These are phyloP conservation scores for Poeciliopsis prolifica DNA, from an alignment of 2,113 vertebrate genomes.

Conservation along the genomic window DNA sequence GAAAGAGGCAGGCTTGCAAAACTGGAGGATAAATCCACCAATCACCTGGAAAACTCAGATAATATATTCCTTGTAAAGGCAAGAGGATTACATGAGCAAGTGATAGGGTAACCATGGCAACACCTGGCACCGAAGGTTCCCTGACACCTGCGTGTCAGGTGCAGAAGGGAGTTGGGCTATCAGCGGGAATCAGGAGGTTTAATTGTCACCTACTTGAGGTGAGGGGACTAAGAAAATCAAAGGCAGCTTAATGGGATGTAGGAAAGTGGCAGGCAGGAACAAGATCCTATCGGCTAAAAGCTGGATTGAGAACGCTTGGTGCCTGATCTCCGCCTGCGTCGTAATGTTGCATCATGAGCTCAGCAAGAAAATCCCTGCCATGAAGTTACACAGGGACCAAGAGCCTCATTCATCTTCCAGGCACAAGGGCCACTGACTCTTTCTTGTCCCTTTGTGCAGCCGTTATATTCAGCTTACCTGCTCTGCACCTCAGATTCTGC, in stretches of 20 bases:
- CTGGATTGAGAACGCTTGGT: constrained; percentile 28
- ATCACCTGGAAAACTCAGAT: constrained; percentile 4
- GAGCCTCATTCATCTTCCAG: background rate
- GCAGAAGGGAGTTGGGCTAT: constrained; percentile 16
- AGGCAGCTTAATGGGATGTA: constrained; percentile 31
- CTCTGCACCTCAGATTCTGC: background rate
- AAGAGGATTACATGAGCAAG: constrained; percentile 3
- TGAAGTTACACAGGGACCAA: constrained; percentile 7
- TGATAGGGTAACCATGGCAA: constrained; percentile 27
- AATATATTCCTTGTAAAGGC: background rate
- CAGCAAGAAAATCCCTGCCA: constrained; percentile 1
- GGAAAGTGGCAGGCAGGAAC: constrained; percentile 6
- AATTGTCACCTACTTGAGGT: constrained; percentile 40
- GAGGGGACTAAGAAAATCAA: constrained; percentile 33
- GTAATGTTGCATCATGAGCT: constrained; percentile 25
- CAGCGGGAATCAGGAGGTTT: constrained; percentile 31
- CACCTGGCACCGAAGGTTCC: background rate
- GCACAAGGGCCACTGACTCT: background rate
- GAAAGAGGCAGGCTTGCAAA: constrained; percentile 8
- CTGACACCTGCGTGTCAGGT: constrained; percentile 27
- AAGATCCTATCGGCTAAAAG: constrained; percentile 34
- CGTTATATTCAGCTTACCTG: background rate
- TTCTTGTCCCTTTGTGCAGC: background rate
- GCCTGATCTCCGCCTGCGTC: constrained; percentile 20
- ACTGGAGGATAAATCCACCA: constrained; percentile 15